A percentile compares a stretch with the other conserved stretches of the same genome.
Evolutionary conservation across 2,888 invertebrate species (phyloP).

Genomic region (Eristalis tenax): DNA sequence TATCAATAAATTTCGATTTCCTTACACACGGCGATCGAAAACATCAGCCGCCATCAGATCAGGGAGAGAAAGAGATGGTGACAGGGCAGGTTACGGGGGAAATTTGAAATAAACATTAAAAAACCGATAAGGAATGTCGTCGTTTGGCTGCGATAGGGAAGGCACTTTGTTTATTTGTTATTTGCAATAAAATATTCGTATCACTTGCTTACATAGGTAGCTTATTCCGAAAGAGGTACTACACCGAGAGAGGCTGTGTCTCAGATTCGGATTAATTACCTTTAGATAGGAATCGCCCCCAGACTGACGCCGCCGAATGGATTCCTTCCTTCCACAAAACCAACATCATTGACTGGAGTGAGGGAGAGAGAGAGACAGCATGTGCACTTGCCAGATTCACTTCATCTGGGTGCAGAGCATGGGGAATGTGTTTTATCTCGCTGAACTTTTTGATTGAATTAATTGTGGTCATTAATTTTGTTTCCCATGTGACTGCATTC

Average conservation of each 20-base stretch:
- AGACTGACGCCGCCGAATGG: conserved; percentile 41
- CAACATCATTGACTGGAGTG: no score
- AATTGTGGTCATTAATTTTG: conserved; percentile 64
- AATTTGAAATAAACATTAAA: conserved; percentile 5
- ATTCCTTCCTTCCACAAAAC: not conserved
- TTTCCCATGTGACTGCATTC: conserved; percentile 30
- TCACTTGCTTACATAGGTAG: conserved; percentile 60
- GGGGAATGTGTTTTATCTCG: conserved; percentile 14
- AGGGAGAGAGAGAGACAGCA: not conserved
- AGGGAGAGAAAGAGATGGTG: not conserved
- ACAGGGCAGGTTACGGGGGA: not conserved
- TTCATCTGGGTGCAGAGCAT: not conserved
- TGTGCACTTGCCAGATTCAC: conserved; percentile 54
- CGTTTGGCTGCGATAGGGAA: not conserved
- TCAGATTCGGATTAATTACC: conserved; percentile 60
- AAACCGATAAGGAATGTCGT: conserved; percentile 37
- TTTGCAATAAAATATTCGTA: conserved; percentile 59
- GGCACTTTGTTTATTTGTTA: conserved; percentile 52
- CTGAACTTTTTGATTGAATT: conserved; percentile 60
- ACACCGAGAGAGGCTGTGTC: conserved; percentile 14
- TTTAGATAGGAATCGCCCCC: conserved; percentile 40
- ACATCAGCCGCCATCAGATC: not conserved
- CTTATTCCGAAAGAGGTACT: not conserved
- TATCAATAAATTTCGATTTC: conserved; percentile 47
- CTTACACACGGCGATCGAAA: conserved; percentile 10